Percentiles rank a stretch among this genome's conserved stretches.
These are phyloP conservation scores for Lepilemur ruficaudatus DNA, from an alignment of 2,797 vertebrate genomes.

Conservation along the genomic window DNA sequence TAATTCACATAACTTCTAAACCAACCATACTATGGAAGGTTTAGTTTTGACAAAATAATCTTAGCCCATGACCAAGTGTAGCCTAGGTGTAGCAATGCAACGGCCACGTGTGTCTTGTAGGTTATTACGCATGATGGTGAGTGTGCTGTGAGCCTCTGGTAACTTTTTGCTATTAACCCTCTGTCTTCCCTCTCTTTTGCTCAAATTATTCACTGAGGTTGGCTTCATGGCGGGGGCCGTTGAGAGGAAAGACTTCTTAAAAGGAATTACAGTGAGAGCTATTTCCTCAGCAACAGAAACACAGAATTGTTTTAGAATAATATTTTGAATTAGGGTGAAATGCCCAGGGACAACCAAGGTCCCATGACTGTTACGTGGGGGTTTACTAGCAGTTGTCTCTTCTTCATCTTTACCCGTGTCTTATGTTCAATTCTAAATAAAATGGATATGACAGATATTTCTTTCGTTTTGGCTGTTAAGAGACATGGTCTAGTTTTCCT, in stretches of 20 bases:
- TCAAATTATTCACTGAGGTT: neutral
- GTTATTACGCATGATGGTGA: too few species aligned
- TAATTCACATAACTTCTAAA: neutral
- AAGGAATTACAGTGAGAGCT: neutral
- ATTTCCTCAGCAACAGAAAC: neutral
- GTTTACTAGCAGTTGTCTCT: neutral
- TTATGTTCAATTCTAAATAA: neutral
- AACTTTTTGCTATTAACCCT: neutral
- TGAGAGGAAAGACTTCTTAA: neutral
- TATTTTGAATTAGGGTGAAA: neutral
- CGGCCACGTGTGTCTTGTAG: neutral
- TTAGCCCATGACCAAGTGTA: neutral
- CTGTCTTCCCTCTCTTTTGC: neutral
- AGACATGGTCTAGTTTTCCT: neutral
- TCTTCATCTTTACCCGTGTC: neutral
- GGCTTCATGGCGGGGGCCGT: accelerated
- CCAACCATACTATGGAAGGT: neutral
- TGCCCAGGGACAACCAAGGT: neutral
- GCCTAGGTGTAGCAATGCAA: neutral
- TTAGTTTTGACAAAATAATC: neutral
- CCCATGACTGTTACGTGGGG: neutral
- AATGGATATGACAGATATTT: neutral
- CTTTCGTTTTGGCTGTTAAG: neutral
- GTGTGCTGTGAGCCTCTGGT: neutral
- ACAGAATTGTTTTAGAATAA: neutral